A percentile compares a stretch with the other conserved stretches of the same genome.
phyloP scores from a whole-genome alignment of 1,140 invertebrate species.

The Cyrtorhinus lividipennis region DNA sequence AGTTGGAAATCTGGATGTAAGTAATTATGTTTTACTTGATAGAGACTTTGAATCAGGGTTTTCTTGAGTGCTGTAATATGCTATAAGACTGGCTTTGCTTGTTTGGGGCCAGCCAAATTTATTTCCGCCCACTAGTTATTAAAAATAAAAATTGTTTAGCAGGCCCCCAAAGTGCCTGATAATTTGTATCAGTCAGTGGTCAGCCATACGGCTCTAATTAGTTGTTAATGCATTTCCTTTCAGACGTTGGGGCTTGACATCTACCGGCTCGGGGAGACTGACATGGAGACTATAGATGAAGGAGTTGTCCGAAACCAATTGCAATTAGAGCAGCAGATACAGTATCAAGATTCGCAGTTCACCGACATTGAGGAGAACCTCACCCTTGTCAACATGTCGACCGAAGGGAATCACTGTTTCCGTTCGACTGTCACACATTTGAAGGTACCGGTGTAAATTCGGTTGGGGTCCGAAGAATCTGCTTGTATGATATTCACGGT shows the following conservation, averaged over 20 bases:
- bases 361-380: conserved; percentile 30
- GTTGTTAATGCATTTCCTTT: background rate
- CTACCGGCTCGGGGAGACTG: background rate
- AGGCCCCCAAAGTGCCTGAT: too few relatives aligned
- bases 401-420: conserved; percentile 22
- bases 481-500: too few relatives aligned
- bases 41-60: too few relatives aligned
- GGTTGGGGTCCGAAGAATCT: too few relatives aligned
- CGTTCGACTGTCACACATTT: conserved; percentile 27
- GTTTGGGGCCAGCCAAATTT: too few relatives aligned
- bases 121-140: too few relatives aligned
- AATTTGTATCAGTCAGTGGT: too few relatives aligned
- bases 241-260: conserved; percentile 2
- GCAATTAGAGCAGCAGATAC: conserved; percentile 19
- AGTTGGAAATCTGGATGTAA: background rate
- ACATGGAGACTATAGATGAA: background rate
- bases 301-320: conserved; percentile 1
- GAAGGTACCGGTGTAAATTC: conserved; percentile 30
- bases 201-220: too few relatives aligned
- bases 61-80: too few relatives aligned
- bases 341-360: conserved; percentile 29
- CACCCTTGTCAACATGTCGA: conserved; percentile 21
- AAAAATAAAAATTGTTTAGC: background rate
- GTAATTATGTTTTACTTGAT: conserved; percentile 6
- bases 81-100: too few relatives aligned